phyloP scores from a whole-genome alignment of 2,888 invertebrate species.

The Keiferia lycopersicella region DNA sequence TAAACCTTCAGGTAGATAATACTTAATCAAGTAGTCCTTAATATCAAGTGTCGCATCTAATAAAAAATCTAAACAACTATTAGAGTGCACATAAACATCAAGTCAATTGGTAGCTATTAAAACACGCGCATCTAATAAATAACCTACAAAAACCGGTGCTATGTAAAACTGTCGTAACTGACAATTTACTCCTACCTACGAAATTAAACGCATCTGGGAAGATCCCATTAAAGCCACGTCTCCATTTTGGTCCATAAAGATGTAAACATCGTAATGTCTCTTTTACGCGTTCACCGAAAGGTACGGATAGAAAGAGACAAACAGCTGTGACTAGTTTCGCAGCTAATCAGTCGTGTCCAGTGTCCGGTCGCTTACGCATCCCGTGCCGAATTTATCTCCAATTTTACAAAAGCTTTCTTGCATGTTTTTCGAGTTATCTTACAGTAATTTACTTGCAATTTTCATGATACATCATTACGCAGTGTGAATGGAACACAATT shows the following conservation, averaged over 20 bases:
- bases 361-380: conserved; percentile 72
- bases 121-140: conserved; percentile 50
- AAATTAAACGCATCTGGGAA: conserved; percentile 72
- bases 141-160: conserved; percentile 59
- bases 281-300: conserved; percentile 13
- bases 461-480: not conserved
- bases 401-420: conserved; percentile 28
- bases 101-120: conserved; percentile 34
- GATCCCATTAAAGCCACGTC: conserved; percentile 73
- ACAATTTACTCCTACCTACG: conserved; percentile 73
- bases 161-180: conserved; percentile 58
- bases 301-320: conserved; percentile 56
- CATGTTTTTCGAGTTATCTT: conserved; percentile 27
- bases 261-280: conserved; percentile 63
- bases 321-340: conserved; percentile 60
- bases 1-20: not conserved
- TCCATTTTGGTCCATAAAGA: conserved; percentile 67
- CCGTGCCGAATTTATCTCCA: conserved; percentile 50
- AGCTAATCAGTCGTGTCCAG: conserved; percentile 77
- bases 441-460: not conserved
- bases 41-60: too few species aligned
- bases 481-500: conserved; percentile 31
- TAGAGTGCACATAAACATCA: not conserved
- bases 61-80: conserved; percentile 1
- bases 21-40: not conserved